Base-by-base conservation (phyloP, 2,888 invertebrate species). In the Agapostemon virescens region DNA sequence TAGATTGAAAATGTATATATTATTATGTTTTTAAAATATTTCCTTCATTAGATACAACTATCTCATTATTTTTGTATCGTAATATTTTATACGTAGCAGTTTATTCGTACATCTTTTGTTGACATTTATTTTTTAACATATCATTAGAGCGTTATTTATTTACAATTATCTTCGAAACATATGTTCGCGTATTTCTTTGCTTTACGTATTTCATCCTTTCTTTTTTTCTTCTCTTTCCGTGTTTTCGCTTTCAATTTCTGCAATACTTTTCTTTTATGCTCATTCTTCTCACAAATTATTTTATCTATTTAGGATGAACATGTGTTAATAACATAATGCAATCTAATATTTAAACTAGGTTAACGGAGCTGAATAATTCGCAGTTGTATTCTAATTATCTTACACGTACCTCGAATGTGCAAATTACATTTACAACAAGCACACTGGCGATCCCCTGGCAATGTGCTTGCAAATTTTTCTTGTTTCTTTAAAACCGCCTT, bases 381-480 rank as follows among this genome's bases (percentile, higher is more conserved):
- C 33, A 30, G 13, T 11, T 15, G 17, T 36, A 55, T 55, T 1
- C 0, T 17, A 49, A 42, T 49, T 40, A 42, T 26, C 11, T 58
- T 26, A 26, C 5, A 20, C 5, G n/a, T 49, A 80, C 80, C 78
- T 70, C 17, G 67, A 6, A 26, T 26, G 26, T 26, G 69, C 20
- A 73, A 66, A 23, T 40, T 52, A 61, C 80, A 80, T 49, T 67
- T 77, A 17, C 80, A 80, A 7, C 80, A 78, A 33, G 17, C 30
- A 9, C 80, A 80, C 23, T 74, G 78, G 20, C 15, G 69, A 33
- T 80, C 69, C 6, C 52, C 61, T n/a, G 23, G 55, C 23, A 17
- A 26, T 5, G 55, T n/a, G 7, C 15, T 33, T 1, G 63, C 23
- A 33, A 23, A 17, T n/a, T 49, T 77, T 33, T 80, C 73, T 3